Conservation (phyloP, 2,888 invertebrate genomes). For the Torymus texanus region DNA sequence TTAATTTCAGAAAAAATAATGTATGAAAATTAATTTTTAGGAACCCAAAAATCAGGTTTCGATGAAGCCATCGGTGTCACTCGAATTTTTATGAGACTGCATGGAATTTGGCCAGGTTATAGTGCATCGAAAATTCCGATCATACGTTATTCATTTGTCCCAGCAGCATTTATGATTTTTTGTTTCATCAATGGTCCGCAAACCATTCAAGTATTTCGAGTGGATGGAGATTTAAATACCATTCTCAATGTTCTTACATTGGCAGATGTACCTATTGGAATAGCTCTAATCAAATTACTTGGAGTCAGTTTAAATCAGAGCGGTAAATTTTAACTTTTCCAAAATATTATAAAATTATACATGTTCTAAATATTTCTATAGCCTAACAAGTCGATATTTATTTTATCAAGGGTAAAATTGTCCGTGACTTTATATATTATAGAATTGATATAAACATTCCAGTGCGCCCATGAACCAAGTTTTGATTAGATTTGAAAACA, state of each 20-base stretch:
- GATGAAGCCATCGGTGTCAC: conserved; percentile 28
- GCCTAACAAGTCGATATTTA: too few species aligned
- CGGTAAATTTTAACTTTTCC: conserved; percentile 14
- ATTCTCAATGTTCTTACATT: conserved; percentile 29
- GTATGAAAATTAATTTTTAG: too few species aligned
- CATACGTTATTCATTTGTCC: not conserved
- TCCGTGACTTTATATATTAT: too few species aligned
- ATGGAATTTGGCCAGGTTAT: conserved; percentile 42
- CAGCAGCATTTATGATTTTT: conserved; percentile 1
- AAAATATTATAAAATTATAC: not conserved
- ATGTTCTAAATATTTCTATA: too few species aligned
- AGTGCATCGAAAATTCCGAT: not conserved
- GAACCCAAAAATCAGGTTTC: conserved; percentile 9
- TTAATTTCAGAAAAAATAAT: too few species aligned
- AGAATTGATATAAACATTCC: too few species aligned
- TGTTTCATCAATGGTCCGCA: conserved; percentile 20
- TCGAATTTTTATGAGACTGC: conserved; percentile 1
- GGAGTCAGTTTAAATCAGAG: conserved; percentile 17
- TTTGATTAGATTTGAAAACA: too few species aligned
- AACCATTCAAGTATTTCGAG: not conserved
- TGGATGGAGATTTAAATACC: conserved; percentile 9
- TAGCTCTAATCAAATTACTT: conserved; percentile 25
- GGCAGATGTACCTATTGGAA: conserved; percentile 23
- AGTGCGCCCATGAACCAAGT: too few species aligned
- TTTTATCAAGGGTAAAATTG: too few species aligned